Evolutionary conservation across 2,797 vertebrate species (phyloP), one percentile per base, ranked within the genome.

Genomic region (Tragelaphus eurycerus): DNA sequence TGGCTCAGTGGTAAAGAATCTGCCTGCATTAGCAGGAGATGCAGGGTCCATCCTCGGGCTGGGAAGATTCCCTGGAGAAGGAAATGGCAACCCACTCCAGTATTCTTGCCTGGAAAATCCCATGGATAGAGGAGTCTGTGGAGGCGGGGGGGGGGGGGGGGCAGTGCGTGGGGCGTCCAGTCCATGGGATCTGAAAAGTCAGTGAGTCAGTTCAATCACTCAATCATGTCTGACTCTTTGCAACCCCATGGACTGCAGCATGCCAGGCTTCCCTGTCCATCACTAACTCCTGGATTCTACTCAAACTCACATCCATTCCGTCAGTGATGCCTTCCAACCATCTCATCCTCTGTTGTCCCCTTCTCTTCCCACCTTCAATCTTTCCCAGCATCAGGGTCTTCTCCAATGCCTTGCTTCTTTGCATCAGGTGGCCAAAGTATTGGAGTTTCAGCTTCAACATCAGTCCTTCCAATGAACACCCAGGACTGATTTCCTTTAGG

Each of bases 201-300:
- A 23, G 10, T 71, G 9, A 71, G 64, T 71, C 34, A 38, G 64
- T 38, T 38, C 19, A 71, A 38, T 38, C 64, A 71, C 64, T 71
- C n/a, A 12, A n/a, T 38, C 17, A 71, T 71, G 64, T 71, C n/a
- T 0, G 9, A 67, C 64, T 67, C n/a, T 71, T 38, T 71, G 64
- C 1, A 0, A 71, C 64, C 19, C 19, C 64, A 38, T 23, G n/a
- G 64, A 3, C n/a, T 71, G 64, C n/a, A 38, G 19, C 64, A 71
- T 7, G 11, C n/a, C 64, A 71, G 64, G 21, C 64, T 6, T 38
- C 19, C 19, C 19, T 71, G n/a, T 71, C n/a, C 19, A 71, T 38
- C n/a, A 71, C 19, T 19, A 71, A 12, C n/a, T 71, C n/a, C 64
- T 0, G 0, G n/a, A 71, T 4, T 38, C n/a, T 71, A 23, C 19